Conservation (phyloP, 2,888 invertebrate genomes). For the Synergus umbraculus region DNA sequence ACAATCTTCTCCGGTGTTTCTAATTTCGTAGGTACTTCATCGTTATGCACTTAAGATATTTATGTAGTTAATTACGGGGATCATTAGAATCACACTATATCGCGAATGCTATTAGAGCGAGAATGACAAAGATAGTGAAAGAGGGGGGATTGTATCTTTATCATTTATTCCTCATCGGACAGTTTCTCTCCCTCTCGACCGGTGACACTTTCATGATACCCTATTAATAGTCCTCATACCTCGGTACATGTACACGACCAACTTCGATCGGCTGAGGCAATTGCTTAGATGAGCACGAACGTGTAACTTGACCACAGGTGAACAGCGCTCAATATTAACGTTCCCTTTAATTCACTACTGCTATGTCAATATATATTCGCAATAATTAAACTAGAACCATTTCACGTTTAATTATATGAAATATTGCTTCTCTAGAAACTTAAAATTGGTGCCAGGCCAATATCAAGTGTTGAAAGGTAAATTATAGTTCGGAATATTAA, state of each 20-base stretch:
- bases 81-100: slow-evolving; percentile 29
- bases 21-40: slow-evolving; percentile 38
- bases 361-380: slow-evolving; percentile 28
- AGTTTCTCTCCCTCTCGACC: slow-evolving; percentile 7
- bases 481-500: too few species aligned
- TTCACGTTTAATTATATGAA: neutral
- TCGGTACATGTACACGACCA: slow-evolving; percentile 1
- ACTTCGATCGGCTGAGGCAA: slow-evolving; percentile 28
- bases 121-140: neutral
- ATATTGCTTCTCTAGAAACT: neutral
- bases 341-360: slow-evolving; percentile 14
- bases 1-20: slow-evolving; percentile 31
- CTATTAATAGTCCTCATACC: slow-evolving; percentile 18
- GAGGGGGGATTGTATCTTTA: slow-evolving; percentile 10
- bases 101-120: slow-evolving; percentile 10
- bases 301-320: slow-evolving; percentile 40
- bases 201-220: slow-evolving; percentile 33
- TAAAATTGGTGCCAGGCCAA: neutral
- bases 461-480: too few species aligned
- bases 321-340: slow-evolving; percentile 27
- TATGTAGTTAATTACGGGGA: slow-evolving; percentile 32
- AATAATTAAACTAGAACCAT: neutral
- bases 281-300: slow-evolving; percentile 35
- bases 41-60: slow-evolving; percentile 30
- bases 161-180: slow-evolving; percentile 22